Evolutionary conservation across 2,888 invertebrate genomes (phyloP), one percentile per base, ranked within the genome.

Genomic region (Ramazzottius varieornatus): DNA sequence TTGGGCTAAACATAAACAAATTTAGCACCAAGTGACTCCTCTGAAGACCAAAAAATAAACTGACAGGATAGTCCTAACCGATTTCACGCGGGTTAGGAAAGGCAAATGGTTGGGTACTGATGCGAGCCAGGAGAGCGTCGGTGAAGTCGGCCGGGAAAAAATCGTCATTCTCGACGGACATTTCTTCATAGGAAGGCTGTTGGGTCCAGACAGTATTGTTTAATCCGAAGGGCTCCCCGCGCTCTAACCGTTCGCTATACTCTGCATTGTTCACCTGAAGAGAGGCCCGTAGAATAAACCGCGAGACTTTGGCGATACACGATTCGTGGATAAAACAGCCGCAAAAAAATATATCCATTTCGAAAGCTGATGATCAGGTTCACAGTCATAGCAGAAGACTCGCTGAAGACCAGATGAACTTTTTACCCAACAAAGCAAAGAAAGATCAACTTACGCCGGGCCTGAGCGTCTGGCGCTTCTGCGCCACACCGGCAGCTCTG

Each of bases 21-120:
- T 40, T 65, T 33, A 65, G 8, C 46, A 65, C 64, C 16, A 32
- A 32, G n/a, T n/a, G n/a, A n/a, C n/a, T n/a, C n/a, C n/a, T n/a
- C n/a, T 2, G 2, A 4, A 13, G 32, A 66, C n/a, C 32, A 64
- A 20, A 65, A 65, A 24, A 24, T n/a, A 13, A 65, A 65, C n/a
- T n/a, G 33, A 2, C 8, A 20, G 13, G n/a, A 65, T 65, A 63
- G 32, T 16, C 8, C 13, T 79, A 81, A 92, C 92, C 87, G 71
- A 94, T 88, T 81, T 98, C 96, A 78, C 90, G 82, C 65, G 90
- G 86, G 79, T 94, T 93, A 16, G 96, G 96, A 78, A 96, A 96
- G 68, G 87, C 86, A 79, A 92, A 90, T 4, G 93, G 91, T 76
- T 88, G 75, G 66, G 74, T 76, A 24, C 20, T n/a, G 32, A 64